Evolutionary conservation across 2,888 invertebrate genomes (phyloP).

Genomic region (Lasioglossum leucozonium): DNA sequence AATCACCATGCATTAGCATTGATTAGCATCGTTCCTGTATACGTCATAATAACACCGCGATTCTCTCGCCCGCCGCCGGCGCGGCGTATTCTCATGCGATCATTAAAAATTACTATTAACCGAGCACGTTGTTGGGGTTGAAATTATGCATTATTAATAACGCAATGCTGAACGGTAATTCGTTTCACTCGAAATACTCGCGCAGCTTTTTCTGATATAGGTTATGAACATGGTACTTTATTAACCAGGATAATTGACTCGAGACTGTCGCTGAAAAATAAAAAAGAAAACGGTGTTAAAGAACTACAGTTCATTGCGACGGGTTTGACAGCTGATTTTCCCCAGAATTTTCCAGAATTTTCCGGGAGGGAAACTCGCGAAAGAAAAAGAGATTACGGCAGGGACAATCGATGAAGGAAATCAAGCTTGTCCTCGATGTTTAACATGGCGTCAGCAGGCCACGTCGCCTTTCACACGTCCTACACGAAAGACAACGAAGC

Average conservation of each 20-base stretch:
- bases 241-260: neutral
- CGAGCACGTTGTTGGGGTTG: neutral
- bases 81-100: constrained; percentile 19
- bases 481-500: constrained; percentile 75
- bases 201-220: neutral
- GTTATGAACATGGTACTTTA: neutral
- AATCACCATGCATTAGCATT: constrained; percentile 40
- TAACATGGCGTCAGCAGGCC: constrained; percentile 63
- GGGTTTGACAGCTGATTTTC: neutral
- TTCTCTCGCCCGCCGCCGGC: no score
- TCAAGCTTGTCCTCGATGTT: constrained; percentile 69
- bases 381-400: constrained; percentile 54
- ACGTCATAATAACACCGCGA: constrained; percentile 19
- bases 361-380: constrained; percentile 22
- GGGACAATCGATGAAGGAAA: constrained; percentile 65
- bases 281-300: neutral
- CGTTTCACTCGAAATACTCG: neutral
- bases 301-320: neutral
- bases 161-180: neutral
- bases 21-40: constrained; percentile 26
- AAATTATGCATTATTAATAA: constrained; percentile 7
- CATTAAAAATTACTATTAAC: constrained; percentile 39
- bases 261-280: neutral
- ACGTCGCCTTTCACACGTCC: constrained; percentile 78
- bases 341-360: neutral